Evolutionary conservation across 2,888 invertebrate species (phyloP), one percentile per base, ranked within the genome.

Genomic region (Himalopsyche anomala): DNA sequence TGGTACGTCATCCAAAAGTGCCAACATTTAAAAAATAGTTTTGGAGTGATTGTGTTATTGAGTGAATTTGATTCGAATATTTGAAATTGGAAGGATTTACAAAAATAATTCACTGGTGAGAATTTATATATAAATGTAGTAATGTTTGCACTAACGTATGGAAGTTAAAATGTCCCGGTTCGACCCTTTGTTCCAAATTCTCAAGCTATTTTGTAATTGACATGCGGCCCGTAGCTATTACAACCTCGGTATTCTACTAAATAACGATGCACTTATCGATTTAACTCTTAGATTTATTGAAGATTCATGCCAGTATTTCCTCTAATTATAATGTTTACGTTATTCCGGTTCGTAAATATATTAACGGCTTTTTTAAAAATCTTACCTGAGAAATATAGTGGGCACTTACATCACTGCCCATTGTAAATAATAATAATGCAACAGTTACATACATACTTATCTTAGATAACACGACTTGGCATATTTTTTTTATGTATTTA

Each of bases 381-480:
- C 62, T 3, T 28, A 19, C 2, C 62, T 62, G 6, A 5, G 28
- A 8, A 62, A 62, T 19, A 28, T 2, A 62, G 19, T 62, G 62
- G 28, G 62, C 19, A 62, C 62, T 62, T 62, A 62, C 62, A 62
- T 62, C 62, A 62, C 11, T 19, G 19, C 28, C 15, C 62, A 62
- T 62, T 62, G 62, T 62, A 62, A 62, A 62, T 62, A 62, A 62
- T 19, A 62, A 62, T 62, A 62, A 62, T 62, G 62, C 62, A 62
- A 62, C 62, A 62, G 62, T 62, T 62, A 62, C 28, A 28, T 28
- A 28, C 28, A 28, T 28, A 28, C 62, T n/a, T 62, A 62, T 62
- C 62, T 62, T 62, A 62, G 62, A 28, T 62, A 62, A 62, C 62
- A 51, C 51, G 12, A 15, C 51, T 51, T 15, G 9, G 9, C 45